phyloP scores from a whole-genome alignment of 2,888 invertebrate genomes.

The Aricia artaxerxes region DNA sequence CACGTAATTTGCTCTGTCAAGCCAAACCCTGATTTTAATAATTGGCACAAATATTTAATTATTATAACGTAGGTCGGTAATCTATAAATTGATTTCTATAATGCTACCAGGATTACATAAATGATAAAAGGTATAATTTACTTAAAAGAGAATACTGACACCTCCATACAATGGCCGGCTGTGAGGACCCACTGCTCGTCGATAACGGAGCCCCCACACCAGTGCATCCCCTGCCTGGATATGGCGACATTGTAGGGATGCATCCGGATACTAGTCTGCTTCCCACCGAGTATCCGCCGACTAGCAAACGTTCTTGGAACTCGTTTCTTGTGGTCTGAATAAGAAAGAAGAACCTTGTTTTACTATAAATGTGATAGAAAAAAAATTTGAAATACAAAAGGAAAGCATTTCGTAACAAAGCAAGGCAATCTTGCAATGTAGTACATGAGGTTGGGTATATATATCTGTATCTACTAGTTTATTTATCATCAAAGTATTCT shows the following conservation, averaged over 20 bases:
- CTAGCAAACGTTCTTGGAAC: constrained; percentile 67
- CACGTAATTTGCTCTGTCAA: no score
- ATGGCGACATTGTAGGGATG: constrained; percentile 74
- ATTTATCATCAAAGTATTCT: background rate
- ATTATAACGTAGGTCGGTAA: no score
- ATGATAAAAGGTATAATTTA: background rate
- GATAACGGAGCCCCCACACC: constrained; percentile 74
- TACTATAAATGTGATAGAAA: background rate
- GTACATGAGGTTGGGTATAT: no score
- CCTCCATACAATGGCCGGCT: constrained; percentile 71
- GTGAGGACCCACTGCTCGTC: constrained; percentile 75
- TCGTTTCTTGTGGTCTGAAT: constrained; percentile 35
- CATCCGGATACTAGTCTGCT: constrained; percentile 71
- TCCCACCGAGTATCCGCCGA: constrained; percentile 69
- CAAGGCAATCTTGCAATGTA: no score
- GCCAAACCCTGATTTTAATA: no score
- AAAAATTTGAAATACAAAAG: no score
- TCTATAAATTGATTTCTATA: no score
- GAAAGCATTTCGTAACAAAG: background rate
- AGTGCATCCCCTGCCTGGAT: constrained; percentile 64
- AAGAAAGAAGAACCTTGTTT: background rate
- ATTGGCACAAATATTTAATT: no score
- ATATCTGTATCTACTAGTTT: background rate
- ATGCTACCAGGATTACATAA: background rate
- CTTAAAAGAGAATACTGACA: constrained; percentile 52